A percentile compares a stretch with the other conserved stretches of the same genome.
These are phyloP conservation scores for Volucella bombylans DNA, from an alignment of 2,888 invertebrate species.

Conservation along the genomic window DNA sequence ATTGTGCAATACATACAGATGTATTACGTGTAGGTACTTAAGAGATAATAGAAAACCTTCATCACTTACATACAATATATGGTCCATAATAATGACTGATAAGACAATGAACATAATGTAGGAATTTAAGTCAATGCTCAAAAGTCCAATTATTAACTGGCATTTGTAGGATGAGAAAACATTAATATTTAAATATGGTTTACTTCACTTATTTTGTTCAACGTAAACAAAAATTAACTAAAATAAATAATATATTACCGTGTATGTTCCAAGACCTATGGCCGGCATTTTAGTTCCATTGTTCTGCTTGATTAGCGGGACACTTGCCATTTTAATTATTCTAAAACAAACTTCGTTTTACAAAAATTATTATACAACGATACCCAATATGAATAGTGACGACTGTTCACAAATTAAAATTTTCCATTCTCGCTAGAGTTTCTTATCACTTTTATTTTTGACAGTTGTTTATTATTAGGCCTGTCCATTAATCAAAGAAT, in stretches of 20 bases:
- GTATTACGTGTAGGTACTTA: no score
- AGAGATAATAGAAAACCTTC: neutral
- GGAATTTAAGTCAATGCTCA: no score
- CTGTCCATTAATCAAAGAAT: no score
- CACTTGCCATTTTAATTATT: conserved; percentile 47
- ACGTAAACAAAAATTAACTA: conserved; percentile 29
- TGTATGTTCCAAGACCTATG: conserved; percentile 81
- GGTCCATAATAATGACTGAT: neutral
- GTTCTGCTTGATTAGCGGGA: conserved; percentile 78
- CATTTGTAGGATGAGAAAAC: neutral
- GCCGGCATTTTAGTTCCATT: conserved; percentile 80
- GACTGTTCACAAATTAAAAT: neutral
- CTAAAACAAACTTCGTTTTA: neutral
- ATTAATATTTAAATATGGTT: conserved; percentile 33
- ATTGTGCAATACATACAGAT: no score
- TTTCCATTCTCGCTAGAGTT: no score
- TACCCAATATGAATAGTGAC: no score
- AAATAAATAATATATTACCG: conserved; percentile 75
- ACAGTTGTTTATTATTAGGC: no score
- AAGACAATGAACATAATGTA: neutral
- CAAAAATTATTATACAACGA: no score
- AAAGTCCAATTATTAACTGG: no score
- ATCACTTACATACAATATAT: neutral
- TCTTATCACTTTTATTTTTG: no score
- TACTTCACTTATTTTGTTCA: conserved; percentile 48